phyloP scores from a whole-genome alignment of 2,113 vertebrate genomes.

The Arothron firmamentum region DNA sequence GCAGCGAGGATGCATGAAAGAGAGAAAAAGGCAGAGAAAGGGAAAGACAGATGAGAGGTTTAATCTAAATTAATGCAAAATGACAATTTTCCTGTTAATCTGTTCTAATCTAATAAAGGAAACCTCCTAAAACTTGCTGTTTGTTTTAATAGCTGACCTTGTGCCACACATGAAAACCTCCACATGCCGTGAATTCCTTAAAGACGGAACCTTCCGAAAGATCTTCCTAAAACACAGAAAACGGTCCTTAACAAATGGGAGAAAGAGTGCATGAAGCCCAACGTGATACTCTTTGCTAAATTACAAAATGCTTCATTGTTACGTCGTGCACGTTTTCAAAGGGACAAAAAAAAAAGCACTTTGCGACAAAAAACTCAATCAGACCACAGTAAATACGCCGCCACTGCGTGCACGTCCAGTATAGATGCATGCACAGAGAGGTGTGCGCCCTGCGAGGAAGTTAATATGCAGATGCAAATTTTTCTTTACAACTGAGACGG shows the following conservation, averaged over 20 bases:
- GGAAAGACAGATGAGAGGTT: too few species aligned
- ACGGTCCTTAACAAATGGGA: background rate
- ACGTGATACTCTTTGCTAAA: conserved; percentile 18
- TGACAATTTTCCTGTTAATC: background rate
- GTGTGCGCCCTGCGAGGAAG: conserved; percentile 40
- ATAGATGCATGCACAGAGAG: conserved; percentile 21
- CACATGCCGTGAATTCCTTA: conserved; percentile 31
- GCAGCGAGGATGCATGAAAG: too few species aligned
- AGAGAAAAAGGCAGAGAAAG: too few species aligned
- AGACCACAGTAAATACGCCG: conserved; percentile 68
- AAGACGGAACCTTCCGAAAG: conserved; percentile 14
- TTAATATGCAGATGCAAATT: conserved; percentile 64
- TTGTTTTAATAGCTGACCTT: conserved; percentile 13
- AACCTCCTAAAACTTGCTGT: conserved; percentile 8
- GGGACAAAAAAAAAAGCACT: conserved; percentile 69
- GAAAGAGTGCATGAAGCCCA: conserved; percentile 1
- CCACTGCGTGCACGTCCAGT: conserved; percentile 44
- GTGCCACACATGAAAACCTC: conserved; percentile 34
- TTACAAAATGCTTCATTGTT: conserved; percentile 29
- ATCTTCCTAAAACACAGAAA: conserved; percentile 4
- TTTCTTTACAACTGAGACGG: conserved; percentile 39
- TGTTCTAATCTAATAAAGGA: conserved; percentile 20
- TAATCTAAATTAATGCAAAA: too few species aligned
- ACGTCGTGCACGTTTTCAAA: conserved; percentile 41
- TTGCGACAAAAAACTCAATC: conserved; percentile 64